phyloP scores from a whole-genome alignment of 2,797 vertebrate species.

The Nasua narica region DNA sequence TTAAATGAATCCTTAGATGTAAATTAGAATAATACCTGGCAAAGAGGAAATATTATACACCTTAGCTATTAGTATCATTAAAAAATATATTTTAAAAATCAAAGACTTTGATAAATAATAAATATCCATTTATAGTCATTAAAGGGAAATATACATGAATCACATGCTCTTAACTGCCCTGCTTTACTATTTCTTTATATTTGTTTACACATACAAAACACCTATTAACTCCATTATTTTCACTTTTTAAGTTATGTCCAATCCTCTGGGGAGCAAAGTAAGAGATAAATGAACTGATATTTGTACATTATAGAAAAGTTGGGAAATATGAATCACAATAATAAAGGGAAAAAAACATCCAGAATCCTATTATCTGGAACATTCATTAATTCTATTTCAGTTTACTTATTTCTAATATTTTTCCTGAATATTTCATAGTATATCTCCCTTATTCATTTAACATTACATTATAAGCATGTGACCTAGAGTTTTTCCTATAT shows the following conservation, averaged over 20 bases:
- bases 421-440: neutral
- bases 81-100: neutral
- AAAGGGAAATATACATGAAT: neutral
- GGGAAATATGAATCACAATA: neutral
- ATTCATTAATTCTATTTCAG: neutral
- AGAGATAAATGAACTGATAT: neutral
- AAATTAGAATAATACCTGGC: neutral
- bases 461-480: neutral
- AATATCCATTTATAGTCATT: neutral
- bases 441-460: slow-evolving; percentile 13
- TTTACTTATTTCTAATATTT: neutral
- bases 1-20: neutral
- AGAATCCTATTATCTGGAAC: neutral
- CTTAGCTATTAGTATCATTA: neutral
- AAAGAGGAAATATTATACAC: neutral
- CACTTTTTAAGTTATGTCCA: neutral
- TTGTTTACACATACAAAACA: neutral
- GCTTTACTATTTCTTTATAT: neutral
- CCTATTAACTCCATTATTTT: neutral
- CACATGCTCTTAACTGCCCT: neutral
- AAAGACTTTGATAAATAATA: neutral
- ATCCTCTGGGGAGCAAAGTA: neutral
- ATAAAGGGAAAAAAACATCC: neutral
- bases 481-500: neutral
- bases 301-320: neutral